phyloP scores from a whole-genome alignment of 2,797 vertebrate genomes.

The Argentina silus region DNA sequence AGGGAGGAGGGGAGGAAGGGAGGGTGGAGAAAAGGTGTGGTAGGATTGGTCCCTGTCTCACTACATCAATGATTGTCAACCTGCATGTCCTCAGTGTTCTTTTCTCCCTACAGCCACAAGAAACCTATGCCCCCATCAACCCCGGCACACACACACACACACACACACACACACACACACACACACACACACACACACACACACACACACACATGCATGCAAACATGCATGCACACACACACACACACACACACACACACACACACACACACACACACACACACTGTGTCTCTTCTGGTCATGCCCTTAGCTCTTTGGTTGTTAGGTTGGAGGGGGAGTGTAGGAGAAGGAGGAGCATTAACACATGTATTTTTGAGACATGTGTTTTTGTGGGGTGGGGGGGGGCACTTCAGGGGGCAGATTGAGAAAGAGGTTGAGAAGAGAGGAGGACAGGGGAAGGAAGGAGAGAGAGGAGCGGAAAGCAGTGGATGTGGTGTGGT shows the following conservation, averaged over 20 bases:
- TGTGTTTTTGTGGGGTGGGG: neutral
- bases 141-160: too few species aligned
- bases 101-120: neutral
- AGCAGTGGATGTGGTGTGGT: slow-evolving; percentile 12
- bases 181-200: too few species aligned
- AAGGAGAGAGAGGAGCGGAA: slow-evolving; percentile 25
- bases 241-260: too few species aligned
- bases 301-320: too few species aligned
- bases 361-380: neutral
- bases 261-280: too few species aligned
- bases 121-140: too few species aligned
- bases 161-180: too few species aligned
- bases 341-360: neutral
- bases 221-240: too few species aligned
- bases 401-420: neutral
- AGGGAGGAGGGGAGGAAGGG: neutral
- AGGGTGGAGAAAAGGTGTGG: neutral
- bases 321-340: neutral
- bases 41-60: neutral
- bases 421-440: neutral
- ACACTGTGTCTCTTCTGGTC: too few species aligned
- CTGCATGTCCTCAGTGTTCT: neutral
- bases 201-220: too few species aligned
- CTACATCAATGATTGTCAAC: slow-evolving; percentile 4
- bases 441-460: neutral